Percentiles rank a stretch among this genome's conserved stretches.
Conservation (phyloP, 2,113 vertebrate species). For the Struthidea cinerea region DNA sequence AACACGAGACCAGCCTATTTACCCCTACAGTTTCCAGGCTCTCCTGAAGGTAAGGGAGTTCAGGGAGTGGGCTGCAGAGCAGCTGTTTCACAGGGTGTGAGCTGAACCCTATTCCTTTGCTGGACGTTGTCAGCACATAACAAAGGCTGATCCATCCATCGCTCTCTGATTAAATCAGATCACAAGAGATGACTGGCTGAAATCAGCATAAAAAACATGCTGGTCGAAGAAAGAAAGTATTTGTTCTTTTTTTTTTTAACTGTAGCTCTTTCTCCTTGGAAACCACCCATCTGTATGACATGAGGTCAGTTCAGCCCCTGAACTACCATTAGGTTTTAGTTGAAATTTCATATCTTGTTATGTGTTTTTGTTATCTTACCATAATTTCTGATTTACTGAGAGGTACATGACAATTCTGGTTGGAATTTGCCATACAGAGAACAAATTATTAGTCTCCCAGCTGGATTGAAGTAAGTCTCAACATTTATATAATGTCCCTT, state of each 20-base stretch:
- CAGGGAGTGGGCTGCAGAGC: background rate
- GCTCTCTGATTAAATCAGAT: background rate
- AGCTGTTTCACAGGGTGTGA: background rate
- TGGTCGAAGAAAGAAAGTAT: background rate
- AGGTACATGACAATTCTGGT: background rate
- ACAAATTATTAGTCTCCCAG: background rate
- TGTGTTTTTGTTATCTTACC: background rate
- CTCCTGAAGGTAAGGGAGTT: background rate
- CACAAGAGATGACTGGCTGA: background rate
- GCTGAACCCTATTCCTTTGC: background rate
- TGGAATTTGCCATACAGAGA: background rate
- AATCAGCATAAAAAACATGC: background rate
- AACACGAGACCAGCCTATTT: background rate
- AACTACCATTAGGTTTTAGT: background rate
- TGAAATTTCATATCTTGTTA: background rate
- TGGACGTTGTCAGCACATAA: background rate
- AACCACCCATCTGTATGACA: background rate
- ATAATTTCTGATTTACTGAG: background rate
- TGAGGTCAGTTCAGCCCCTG: background rate
- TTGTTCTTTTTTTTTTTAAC: background rate
- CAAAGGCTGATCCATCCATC: background rate
- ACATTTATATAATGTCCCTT: background rate
- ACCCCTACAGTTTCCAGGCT: background rate
- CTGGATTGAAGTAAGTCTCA: background rate
- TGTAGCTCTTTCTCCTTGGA: background rate